A percentile compares a stretch with the other conserved stretches of the same genome.
Evolutionary conservation across 2,113 vertebrate species (phyloP).

Genomic region (Speoplatyrhinus poulsoni): DNA sequence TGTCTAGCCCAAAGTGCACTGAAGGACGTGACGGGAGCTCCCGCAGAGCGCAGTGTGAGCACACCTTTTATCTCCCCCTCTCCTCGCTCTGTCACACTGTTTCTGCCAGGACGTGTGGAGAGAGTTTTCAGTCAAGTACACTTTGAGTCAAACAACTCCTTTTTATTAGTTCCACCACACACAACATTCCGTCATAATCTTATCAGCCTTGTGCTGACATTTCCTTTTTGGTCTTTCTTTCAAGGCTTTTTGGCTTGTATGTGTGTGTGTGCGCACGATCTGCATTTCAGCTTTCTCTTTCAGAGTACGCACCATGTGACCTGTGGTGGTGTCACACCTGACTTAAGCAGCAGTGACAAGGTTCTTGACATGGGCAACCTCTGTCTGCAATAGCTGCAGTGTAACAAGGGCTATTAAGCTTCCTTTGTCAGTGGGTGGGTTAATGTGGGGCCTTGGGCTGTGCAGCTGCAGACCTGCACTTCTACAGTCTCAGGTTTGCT

Average conservation of each 20-base stretch:
- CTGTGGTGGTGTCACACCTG: background rate
- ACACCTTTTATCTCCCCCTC: conserved; percentile 44
- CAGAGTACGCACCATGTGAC: background rate
- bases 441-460: conserved; percentile 58
- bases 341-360: conserved; percentile 33
- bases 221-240: conserved; percentile 12
- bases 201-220: conserved; percentile 51
- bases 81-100: conserved; percentile 36
- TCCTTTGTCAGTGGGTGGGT: conserved; percentile 39
- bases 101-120: conserved; percentile 39
- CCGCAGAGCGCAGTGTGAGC: conserved; percentile 30
- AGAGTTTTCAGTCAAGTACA: conserved; percentile 42
- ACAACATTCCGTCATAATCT: conserved; percentile 21
- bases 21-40: conserved; percentile 35
- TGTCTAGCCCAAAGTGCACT: conserved; percentile 7
- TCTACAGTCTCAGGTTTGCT: conserved; percentile 10
- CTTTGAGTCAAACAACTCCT: conserved; percentile 29
- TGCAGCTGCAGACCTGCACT: conserved; percentile 52
- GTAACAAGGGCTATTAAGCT: conserved; percentile 50
- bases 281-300: conserved; percentile 15
- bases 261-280: too few species aligned
- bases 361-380: conserved; percentile 39
- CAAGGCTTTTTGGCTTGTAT: conserved; percentile 6
- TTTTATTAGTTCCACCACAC: conserved; percentile 23
- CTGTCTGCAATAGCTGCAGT: conserved; percentile 27